phyloP scores from a whole-genome alignment of 1,140 invertebrate species.

The Cyrtorhinus lividipennis region DNA sequence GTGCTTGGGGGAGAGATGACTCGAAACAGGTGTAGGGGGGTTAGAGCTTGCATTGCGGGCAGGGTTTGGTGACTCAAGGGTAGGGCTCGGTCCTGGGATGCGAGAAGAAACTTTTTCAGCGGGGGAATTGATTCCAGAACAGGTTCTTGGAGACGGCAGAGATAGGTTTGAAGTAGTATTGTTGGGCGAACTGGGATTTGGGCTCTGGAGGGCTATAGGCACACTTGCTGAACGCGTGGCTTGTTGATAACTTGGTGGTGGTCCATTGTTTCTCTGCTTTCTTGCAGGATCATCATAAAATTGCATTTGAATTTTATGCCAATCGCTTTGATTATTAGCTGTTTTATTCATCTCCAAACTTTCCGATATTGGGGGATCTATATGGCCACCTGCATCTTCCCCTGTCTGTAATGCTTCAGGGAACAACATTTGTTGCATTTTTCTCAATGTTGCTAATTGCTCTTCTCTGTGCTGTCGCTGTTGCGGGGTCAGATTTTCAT shows the following conservation, averaged over 20 bases:
- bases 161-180: conserved; percentile 55
- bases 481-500: conserved; percentile 92
- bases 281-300: conserved; percentile 55
- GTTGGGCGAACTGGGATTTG: conserved; percentile 52
- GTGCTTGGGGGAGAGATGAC: conserved; percentile 30
- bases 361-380: conserved; percentile 22
- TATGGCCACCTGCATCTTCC: conserved; percentile 26
- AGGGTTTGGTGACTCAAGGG: conserved; percentile 39
- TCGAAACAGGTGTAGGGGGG: conserved; percentile 44
- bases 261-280: conserved; percentile 41
- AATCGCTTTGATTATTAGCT: conserved; percentile 50
- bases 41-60: conserved; percentile 25
- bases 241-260: conserved; percentile 73
- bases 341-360: conserved; percentile 19
- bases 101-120: conserved; percentile 39
- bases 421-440: conserved; percentile 85
- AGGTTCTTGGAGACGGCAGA: conserved; percentile 50
- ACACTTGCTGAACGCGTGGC: conserved; percentile 68
- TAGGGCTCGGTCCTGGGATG: conserved; percentile 46
- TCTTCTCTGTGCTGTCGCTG: conserved; percentile 86
- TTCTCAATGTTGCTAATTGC: conserved; percentile 74
- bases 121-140: conserved; percentile 53
- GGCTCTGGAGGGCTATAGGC: conserved; percentile 58
- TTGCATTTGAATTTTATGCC: conserved; percentile 76
- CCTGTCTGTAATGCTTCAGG: conserved; percentile 30